Conservation (phyloP, 2,797 vertebrate genomes). For the Lepilemur septentrionalis region DNA sequence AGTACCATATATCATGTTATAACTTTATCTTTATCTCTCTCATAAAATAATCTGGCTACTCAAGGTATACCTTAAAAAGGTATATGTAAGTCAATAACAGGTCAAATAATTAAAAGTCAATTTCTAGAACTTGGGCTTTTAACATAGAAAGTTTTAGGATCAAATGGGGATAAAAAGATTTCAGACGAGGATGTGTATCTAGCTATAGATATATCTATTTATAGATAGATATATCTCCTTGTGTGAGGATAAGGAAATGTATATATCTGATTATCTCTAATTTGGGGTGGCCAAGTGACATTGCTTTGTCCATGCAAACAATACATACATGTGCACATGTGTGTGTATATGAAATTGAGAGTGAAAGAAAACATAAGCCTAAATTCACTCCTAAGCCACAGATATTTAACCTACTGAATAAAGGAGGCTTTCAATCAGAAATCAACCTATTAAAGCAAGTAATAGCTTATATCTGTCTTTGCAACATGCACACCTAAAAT, state of each 20-base stretch:
- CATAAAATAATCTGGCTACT: background rate
- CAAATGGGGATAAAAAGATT: constrained; percentile 35
- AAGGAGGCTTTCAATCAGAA: background rate
- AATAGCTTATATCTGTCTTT: background rate
- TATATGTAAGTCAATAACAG: background rate
- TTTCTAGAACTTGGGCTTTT: constrained; percentile 52
- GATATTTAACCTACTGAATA: background rate
- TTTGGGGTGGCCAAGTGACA: background rate
- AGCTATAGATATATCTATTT: background rate
- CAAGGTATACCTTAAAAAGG: constrained; percentile 5
- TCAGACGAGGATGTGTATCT: background rate
- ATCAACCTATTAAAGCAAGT: background rate
- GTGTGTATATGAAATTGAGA: background rate
- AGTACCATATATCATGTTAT: background rate
- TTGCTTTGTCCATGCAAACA: background rate
- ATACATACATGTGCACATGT: background rate
- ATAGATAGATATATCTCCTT: background rate
- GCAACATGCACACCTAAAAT: background rate
- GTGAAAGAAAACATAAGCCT: background rate
- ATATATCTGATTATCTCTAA: background rate
- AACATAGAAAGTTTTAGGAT: constrained; percentile 46
- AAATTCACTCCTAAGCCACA: background rate
- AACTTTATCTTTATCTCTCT: background rate
- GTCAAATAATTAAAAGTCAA: constrained; percentile 21
- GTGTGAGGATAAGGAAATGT: background rate